These are phyloP conservation scores for Heterocephalus glaber DNA, from an alignment of 2,113 vertebrate genomes.

Conservation along the genomic window DNA sequence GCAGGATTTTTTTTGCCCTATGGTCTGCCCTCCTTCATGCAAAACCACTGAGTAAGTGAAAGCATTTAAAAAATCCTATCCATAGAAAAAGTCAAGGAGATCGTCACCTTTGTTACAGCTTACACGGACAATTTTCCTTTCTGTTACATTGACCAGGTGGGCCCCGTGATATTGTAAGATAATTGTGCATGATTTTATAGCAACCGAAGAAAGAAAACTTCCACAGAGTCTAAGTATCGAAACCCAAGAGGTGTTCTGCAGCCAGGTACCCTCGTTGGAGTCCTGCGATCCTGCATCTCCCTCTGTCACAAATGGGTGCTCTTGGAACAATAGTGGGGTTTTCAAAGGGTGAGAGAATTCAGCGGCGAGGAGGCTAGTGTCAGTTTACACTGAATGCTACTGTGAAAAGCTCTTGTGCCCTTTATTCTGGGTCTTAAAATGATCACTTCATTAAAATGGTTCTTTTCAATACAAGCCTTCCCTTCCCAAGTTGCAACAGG, in stretches of 20 bases:
- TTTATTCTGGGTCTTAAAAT: conserved; percentile 60
- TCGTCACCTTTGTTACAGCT: neutral
- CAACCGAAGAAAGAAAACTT: neutral
- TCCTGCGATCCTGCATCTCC: neutral
- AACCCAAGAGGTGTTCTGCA: neutral
- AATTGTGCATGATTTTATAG: neutral
- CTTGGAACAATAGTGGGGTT: neutral
- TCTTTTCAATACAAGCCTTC: conserved; percentile 26
- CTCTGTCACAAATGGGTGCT: neutral
- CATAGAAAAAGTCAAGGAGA: neutral
- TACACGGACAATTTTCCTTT: neutral
- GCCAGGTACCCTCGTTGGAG: neutral
- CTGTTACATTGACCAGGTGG: neutral
- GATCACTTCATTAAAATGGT: conserved; percentile 48
- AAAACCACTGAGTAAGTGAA: neutral
- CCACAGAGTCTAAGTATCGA: neutral
- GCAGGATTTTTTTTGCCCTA: neutral
- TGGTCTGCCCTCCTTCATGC: neutral
- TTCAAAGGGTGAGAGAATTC: conserved; percentile 22
- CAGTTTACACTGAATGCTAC: neutral
- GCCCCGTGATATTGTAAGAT: neutral
- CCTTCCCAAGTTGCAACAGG: neutral
- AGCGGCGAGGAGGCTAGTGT: neutral
- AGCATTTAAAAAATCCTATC: conserved; percentile 30
- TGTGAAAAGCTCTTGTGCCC: neutral